Evolutionary conservation across 2,113 vertebrate species (phyloP), one percentile per base, ranked within the genome.

Genomic region (Oryzias melastigma): DNA sequence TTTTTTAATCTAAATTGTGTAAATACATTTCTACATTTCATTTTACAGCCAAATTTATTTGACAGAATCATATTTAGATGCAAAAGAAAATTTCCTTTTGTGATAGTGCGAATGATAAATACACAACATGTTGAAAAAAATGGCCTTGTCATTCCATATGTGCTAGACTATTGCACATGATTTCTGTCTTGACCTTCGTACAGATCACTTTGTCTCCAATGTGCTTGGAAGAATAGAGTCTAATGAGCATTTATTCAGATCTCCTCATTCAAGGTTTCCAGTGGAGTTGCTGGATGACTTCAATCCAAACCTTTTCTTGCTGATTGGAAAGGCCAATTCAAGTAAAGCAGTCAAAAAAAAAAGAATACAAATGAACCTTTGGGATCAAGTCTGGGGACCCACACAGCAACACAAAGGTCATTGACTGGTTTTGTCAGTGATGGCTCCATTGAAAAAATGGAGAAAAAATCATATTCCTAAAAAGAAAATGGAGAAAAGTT

Each of bases 201-300:
- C 13, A 46, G n/a, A 12, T 52, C 1, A 29, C 62, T 58, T 44
- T 44, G 45, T 56, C 40, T 4, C 17, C 16, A 12, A 45, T 14
- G 58, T 14, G 16, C 18, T 13, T n/a, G 12, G 14, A 35, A 61
- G 54, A 75, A 64, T 60, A 10, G 15, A 55, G 44, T 54, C 14
- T 78, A 58, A 74, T 71, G 46, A 58, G 48, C 52, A 4, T 20
- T 47, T 25, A 56, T 71, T 71, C 15, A 60, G 20, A 63, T 52
- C 14, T 65, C 16, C 17, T 52, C 10, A 44, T 19, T 43, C 6
- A 15, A 52, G 20, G 57, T 56, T 66, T 59, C 42, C 46, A 35
- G 24, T 42, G 20, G 27, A 63, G 54, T 40, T 46, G 41, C 19
- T 16, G 52, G 16, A 20, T 47, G 41, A 72, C 24, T 15, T 60